phyloP scores from a whole-genome alignment of 2,113 vertebrate species.

The Myocastor coypus region DNA sequence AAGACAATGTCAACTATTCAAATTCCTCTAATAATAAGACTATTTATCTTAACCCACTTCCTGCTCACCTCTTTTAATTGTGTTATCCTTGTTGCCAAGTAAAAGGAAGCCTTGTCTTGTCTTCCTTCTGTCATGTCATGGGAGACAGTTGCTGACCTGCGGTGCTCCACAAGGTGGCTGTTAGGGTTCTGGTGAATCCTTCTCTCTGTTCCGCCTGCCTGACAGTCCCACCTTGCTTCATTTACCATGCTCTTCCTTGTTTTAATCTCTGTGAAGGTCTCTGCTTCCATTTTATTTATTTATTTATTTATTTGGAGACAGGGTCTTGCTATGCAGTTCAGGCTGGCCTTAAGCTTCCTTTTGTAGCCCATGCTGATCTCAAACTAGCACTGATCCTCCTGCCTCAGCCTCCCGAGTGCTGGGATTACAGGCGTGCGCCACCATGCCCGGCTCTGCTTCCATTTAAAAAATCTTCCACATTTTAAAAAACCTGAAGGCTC shows the following conservation, averaged over 20 bases:
- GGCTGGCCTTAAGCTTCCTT: no score
- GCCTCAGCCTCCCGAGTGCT: no score
- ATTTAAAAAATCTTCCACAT: not conserved
- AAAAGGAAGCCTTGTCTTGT: not conserved
- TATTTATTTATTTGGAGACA: no score
- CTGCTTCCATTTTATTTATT: not conserved
- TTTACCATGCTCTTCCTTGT: not conserved
- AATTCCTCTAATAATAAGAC: not conserved
- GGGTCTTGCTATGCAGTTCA: no score
- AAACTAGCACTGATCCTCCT: no score
- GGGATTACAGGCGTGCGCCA: no score
- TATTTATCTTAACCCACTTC: not conserved
- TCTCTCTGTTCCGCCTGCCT: not conserved
- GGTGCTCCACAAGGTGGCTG: not conserved
- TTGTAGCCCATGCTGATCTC: no score
- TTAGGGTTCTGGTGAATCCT: not conserved
- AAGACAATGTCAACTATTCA: constrained; percentile 17
- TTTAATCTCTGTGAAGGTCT: not conserved
- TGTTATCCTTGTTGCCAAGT: not conserved
- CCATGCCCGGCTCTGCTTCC: no score
- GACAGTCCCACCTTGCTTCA: not conserved
- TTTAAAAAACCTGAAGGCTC: not conserved
- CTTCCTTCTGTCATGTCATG: not conserved
- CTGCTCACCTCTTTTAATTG: not conserved
- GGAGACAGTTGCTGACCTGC: not conserved